Evolutionary conservation across 2,888 invertebrate species (phyloP), one percentile per base, ranked within the genome.

Genomic region (Drosophila dives): DNA sequence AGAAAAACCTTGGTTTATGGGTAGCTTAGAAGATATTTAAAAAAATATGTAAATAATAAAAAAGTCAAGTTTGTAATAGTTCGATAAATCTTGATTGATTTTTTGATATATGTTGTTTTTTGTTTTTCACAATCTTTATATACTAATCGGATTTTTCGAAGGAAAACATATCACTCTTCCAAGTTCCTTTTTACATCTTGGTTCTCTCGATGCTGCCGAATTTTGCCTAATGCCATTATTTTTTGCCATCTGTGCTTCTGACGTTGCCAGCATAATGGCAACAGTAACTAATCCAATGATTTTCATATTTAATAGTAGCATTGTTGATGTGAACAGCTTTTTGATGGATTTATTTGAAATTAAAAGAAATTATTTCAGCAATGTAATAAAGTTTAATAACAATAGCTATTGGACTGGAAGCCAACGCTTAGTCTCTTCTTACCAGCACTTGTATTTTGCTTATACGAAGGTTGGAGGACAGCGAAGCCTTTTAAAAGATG

Each of bases 251-350:
- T 20, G 15, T 0, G 64, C 72, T n/a, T 34, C 20, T 4, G 62
- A 10, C 17, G 45, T 15, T 15, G 42, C 20, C 49, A 67, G 29
- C 8, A 51, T 4, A 17, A 11, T 26, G 23, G n/a, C 36, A n/a
- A 68, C 40, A 17, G 51, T n/a, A 32, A 74, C 15, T 17, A 74
- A 29, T 32, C 15, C 34, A 53, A 23, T 17, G 5, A 23, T 34
- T 53, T 53, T 23, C 34, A 53, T 51, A 2, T 32, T 20, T 15
- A 33, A 20, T 11, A 42, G 5, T 42, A 42, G 11, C 40, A 11
- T 45, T 45, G 8, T 23, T 15, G 15, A 23, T 8, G 12, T 8
- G 3, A 8, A 15, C 45, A 23, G 23, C 4, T 23, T 15, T 23
- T 12, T 23, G n/a, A n/a, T 45, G 23, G 45, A 15, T 8, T 45